These are phyloP conservation scores for Sebastes taczanowskii DNA, from an alignment of 2,797 vertebrate species.

Conservation along the genomic window DNA sequence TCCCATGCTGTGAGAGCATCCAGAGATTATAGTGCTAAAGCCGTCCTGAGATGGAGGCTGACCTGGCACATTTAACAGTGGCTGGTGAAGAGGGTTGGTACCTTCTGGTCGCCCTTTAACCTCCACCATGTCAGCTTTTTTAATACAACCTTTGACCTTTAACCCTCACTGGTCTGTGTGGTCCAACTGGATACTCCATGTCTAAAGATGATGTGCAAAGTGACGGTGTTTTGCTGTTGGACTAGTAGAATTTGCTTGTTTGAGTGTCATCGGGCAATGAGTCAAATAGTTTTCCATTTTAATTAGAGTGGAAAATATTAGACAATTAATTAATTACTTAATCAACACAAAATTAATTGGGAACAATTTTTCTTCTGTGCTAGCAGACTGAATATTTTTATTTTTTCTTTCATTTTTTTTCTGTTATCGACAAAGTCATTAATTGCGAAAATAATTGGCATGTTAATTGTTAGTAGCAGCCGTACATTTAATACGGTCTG, in stretches of 20 bases:
- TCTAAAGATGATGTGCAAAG: neutral
- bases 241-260: neutral
- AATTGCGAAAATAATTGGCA: neutral
- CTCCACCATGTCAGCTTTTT: slow-evolving; percentile 13
- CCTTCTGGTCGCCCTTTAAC: slow-evolving; percentile 31
- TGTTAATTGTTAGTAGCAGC: neutral
- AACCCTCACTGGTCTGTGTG: slow-evolving; percentile 7
- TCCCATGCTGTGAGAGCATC: slow-evolving; percentile 36
- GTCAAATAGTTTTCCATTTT: neutral
- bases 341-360: neutral
- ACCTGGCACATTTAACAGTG: slow-evolving; percentile 43
- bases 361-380: neutral
- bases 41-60: slow-evolving; percentile 57
- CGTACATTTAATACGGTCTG: neutral
- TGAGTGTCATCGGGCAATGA: too few relatives aligned
- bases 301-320: neutral
- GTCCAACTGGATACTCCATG: neutral
- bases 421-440: neutral
- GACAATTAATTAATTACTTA: neutral
- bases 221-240: neutral
- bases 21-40: slow-evolving; percentile 54
- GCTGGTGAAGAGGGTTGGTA: slow-evolving; percentile 14
- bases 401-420: neutral
- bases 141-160: slow-evolving; percentile 6
- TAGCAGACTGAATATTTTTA: neutral